Conservation (phyloP, 2,797 vertebrate genomes). For the Picus viridis region DNA sequence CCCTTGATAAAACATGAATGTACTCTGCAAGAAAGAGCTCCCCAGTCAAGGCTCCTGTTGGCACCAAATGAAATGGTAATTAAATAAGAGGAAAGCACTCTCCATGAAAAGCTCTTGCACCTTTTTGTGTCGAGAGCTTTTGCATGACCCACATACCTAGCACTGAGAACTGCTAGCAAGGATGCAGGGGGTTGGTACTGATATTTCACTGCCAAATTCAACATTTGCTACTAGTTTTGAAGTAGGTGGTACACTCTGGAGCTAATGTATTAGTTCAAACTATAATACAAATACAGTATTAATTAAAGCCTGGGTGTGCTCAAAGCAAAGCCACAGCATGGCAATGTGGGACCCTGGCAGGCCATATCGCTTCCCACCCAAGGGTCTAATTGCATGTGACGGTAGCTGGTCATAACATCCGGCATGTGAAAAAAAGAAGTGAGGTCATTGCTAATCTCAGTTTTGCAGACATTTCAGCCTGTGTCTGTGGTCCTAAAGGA, state of each 20-base stretch:
- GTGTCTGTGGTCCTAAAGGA: background rate
- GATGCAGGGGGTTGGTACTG: background rate
- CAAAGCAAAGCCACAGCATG: background rate
- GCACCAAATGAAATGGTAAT: constrained; percentile 25
- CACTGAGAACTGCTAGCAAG: background rate
- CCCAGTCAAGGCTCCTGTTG: background rate
- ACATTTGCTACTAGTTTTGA: background rate
- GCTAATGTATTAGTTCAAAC: background rate
- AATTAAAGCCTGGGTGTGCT: background rate
- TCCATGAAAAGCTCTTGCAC: background rate
- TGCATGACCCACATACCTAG: background rate
- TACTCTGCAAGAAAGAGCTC: background rate
- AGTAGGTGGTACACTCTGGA: background rate
- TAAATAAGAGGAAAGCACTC: background rate
- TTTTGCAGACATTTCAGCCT: background rate
- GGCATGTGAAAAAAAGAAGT: background rate
- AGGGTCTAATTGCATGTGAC: background rate
- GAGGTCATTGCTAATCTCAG: background rate
- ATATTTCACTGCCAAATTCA: constrained; percentile 12
- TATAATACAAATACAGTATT: background rate
- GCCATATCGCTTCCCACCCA: background rate
- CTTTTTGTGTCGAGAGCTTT: background rate
- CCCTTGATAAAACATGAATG: background rate
- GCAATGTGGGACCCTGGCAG: background rate
- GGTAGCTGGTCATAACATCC: background rate